Conservation (phyloP, 2,888 invertebrate species). For the Epicampocera succincta region DNA sequence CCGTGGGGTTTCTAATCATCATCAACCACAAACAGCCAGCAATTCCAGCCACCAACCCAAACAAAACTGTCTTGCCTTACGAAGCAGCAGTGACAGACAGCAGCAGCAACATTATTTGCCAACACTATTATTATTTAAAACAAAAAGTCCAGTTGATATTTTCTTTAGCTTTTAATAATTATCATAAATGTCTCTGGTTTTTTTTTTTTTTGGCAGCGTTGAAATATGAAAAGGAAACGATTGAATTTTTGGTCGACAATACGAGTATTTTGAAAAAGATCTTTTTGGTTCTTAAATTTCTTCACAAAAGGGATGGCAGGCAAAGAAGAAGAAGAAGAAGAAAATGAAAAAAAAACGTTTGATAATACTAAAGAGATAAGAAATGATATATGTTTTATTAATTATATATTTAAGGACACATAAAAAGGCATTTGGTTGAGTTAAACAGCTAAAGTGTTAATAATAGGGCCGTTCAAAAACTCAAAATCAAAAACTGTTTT, state of each 20-base stretch:
- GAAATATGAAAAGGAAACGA: no score
- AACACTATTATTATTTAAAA: constrained; percentile 37
- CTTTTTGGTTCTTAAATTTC: background rate
- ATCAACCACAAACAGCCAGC: constrained; percentile 36
- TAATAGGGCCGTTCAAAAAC: constrained; percentile 14
- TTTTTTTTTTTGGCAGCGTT: no score
- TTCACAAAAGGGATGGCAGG: background rate
- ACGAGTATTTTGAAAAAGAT: background rate
- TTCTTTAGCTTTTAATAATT: constrained; percentile 56
- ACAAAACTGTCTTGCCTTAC: background rate
- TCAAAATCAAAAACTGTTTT: background rate
- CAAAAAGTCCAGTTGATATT: constrained; percentile 30
- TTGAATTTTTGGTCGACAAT: background rate
- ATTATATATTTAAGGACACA: constrained; percentile 52
- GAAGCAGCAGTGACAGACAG: no score
- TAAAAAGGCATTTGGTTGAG: background rate
- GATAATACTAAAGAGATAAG: constrained; percentile 63
- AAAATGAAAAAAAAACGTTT: constrained; percentile 14
- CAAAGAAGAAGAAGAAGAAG: constrained; percentile 7
- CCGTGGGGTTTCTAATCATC: constrained; percentile 69
- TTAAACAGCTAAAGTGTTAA: background rate
- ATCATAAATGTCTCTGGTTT: constrained; percentile 49
- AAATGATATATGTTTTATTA: constrained; percentile 62
- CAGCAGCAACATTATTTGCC: constrained; percentile 36
- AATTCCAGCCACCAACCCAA: background rate